These are phyloP conservation scores for Athene noctua DNA, from an alignment of 2,113 vertebrate species.

Conservation along the genomic window DNA sequence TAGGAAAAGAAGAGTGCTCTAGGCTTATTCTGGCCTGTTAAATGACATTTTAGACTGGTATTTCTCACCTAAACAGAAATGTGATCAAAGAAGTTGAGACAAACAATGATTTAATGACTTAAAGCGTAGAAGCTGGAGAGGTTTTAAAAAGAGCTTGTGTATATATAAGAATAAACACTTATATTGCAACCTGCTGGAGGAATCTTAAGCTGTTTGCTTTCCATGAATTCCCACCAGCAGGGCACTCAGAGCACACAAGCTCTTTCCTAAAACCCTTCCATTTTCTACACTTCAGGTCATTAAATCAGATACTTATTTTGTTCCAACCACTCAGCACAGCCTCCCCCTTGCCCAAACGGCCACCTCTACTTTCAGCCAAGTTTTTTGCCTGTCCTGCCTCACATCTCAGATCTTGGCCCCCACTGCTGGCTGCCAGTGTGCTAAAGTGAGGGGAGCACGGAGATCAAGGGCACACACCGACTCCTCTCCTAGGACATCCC, in stretches of 20 bases:
- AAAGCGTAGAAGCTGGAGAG: not conserved
- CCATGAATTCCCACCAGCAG: not conserved
- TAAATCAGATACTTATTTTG: not conserved
- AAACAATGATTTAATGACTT: slow-evolving; percentile 15
- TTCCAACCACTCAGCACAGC: not conserved
- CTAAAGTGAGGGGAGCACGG: not conserved
- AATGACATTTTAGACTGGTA: not conserved
- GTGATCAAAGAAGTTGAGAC: not conserved
- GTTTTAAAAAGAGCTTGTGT: not conserved
- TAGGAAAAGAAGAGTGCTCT: not conserved
- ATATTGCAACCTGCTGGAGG: not conserved
- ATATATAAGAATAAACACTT: not conserved
- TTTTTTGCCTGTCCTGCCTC: not conserved
- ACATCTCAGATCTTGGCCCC: not conserved
- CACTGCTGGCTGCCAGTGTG: not conserved
- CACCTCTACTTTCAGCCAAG: not conserved
- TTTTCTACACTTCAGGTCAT: not conserved
- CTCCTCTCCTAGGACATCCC: not conserved
- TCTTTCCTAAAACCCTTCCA: not conserved
- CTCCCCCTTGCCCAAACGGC: not conserved
- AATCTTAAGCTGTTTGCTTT: not conserved
- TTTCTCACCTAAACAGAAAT: not conserved
- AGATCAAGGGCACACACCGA: accelerated
- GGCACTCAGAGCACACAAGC: not conserved
- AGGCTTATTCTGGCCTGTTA: not conserved